A percentile compares a stretch with the other conserved stretches of the same genome.
These are phyloP conservation scores for Cataglyphis albicans DNA, from an alignment of 2,888 invertebrate genomes.

Conservation along the genomic window DNA sequence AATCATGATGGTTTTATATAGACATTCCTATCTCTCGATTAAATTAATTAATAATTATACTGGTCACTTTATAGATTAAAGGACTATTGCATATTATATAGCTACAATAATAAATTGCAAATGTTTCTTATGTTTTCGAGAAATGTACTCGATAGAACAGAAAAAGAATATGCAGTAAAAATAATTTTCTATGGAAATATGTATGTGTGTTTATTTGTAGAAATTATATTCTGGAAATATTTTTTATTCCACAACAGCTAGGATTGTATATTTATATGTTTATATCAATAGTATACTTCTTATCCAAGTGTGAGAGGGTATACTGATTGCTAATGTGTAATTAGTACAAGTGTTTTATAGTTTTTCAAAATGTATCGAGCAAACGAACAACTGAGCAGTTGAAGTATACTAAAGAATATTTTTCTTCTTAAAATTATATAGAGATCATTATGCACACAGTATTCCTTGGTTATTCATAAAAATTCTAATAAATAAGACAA, in stretches of 20 bases:
- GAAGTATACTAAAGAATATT: slow-evolving; percentile 33
- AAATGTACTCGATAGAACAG: slow-evolving; percentile 29
- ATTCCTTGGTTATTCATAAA: slow-evolving; percentile 39
- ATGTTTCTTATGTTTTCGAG: slow-evolving; percentile 13
- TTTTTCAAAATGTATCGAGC: slow-evolving; percentile 43
- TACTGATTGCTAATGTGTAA: slow-evolving; percentile 26
- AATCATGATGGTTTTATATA: slow-evolving; percentile 28
- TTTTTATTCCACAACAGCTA: slow-evolving; percentile 38
- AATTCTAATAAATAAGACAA: slow-evolving; percentile 35
- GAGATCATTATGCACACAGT: slow-evolving; percentile 39
- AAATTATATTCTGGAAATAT: slow-evolving; percentile 42
- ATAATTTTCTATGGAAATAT: slow-evolving; percentile 47
- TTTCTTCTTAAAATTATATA: slow-evolving; percentile 38
- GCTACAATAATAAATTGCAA: slow-evolving; percentile 23
- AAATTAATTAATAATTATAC: slow-evolving; percentile 18
- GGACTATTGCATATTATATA: not conserved
- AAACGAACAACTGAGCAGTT: slow-evolving; percentile 33
- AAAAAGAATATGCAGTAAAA: slow-evolving; percentile 39
- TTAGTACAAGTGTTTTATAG: slow-evolving; percentile 55
- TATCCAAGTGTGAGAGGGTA: slow-evolving; percentile 17
- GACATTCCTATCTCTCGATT: slow-evolving; percentile 30
- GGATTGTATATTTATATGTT: slow-evolving; percentile 45
- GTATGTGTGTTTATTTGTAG: slow-evolving; percentile 41
- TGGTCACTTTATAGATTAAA: slow-evolving; percentile 16
- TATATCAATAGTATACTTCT: slow-evolving; percentile 15